Conservation (phyloP, 2,113 vertebrate species). For the Lepus europaeus region DNA sequence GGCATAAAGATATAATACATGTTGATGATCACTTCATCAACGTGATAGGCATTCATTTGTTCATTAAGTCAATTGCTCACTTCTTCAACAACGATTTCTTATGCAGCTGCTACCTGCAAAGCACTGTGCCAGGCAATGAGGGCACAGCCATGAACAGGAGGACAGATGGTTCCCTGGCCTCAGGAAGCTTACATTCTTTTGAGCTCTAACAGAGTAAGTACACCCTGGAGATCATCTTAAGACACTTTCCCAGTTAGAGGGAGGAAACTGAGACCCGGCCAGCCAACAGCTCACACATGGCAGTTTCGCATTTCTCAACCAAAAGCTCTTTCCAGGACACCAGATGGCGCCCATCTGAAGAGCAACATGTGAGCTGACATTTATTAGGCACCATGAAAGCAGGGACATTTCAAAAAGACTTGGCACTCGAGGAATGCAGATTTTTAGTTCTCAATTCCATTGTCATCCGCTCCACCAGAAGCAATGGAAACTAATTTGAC, state of each 20-base stretch:
- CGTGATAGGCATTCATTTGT: neutral
- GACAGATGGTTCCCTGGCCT: neutral
- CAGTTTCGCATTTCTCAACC: conserved; percentile 15
- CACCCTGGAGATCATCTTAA: neutral
- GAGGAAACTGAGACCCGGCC: conserved; percentile 45
- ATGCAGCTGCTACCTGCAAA: neutral
- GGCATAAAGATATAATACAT: neutral
- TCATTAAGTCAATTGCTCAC: neutral
- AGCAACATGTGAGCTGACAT: conserved; percentile 73
- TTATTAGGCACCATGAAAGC: conserved; percentile 75
- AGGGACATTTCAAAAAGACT: conserved; percentile 58
- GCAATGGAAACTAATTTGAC: conserved; percentile 72
- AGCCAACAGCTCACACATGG: neutral
- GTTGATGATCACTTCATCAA: neutral
- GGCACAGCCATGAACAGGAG: neutral
- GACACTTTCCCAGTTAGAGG: neutral
- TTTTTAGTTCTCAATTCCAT: conserved; percentile 12
- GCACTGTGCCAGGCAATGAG: neutral
- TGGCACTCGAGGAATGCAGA: conserved; percentile 47
- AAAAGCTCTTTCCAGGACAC: conserved; percentile 59
- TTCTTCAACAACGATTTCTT: conserved; percentile 21
- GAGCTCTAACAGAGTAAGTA: neutral
- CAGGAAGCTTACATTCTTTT: neutral
- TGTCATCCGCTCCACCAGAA: conserved; percentile 45
- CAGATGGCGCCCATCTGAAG: conserved; percentile 79